Evolutionary conservation across 2,113 vertebrate species (phyloP), one percentile per base, ranked within the genome.

Genomic region (Hystrix cristata): DNA sequence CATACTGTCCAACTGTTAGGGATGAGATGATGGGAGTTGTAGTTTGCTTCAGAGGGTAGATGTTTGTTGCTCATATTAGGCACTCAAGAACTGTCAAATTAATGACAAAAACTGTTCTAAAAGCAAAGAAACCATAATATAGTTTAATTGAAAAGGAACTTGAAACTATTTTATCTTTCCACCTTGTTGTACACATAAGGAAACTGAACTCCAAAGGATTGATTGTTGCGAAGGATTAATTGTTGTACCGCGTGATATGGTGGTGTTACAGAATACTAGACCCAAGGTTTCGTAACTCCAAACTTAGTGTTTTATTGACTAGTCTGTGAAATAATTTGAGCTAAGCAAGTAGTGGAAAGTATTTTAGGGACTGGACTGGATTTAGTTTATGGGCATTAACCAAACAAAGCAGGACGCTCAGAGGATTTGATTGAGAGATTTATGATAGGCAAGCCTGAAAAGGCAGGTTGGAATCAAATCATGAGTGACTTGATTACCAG

Each of bases 31-130:
- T 55, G 7, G 11, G 34, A 72, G 69, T 72, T 93, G 65, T 31
- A 27, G 25, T 64, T 95, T 83, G 29, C 34, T 97, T 90, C n/a
- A 90, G 27, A 64, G 60, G 93, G 2, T 14, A 80, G 31, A 18
- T 57, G 10, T 95, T 93, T 69, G 91, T 85, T 92, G 4, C 74
- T 94, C 62, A 87, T 19, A 91, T 74, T n/a, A 69, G 34, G 60
- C 80, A 84, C 19, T 85, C 34, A 87, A 57, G 62, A 84, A 69
- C 5, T 80, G 2, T 85, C 80, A 21, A 88, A 84, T 81, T 74
- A 96, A 91, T 78, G 72, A 38, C 34, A 57, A 25, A 21, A 85
- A 10, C 21, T 76, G 38, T 76, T 48, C 43, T 27, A 69, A 95
- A 67, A 38, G 59, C 57, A 16, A 96, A 60, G 23, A 94, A 64